Conservation (phyloP, 2,888 invertebrate genomes). For the Drosophila maculinotata region DNA sequence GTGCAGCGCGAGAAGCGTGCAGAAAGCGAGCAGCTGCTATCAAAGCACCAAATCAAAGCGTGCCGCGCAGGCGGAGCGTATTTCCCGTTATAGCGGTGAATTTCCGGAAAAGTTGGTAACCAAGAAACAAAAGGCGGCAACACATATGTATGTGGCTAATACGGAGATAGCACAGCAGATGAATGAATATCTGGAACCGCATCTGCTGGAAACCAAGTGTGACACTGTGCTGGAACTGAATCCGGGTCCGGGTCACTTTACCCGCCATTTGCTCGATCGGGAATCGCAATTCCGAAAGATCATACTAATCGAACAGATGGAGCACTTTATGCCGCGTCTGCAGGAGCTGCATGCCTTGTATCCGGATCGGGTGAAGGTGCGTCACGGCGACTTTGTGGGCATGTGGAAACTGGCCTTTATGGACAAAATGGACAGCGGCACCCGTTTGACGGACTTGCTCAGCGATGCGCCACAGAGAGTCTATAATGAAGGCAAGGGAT, state of each 20-base stretch:
- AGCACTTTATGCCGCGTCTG: constrained; percentile 86
- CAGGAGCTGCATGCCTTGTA: constrained; percentile 72
- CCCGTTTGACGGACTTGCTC: constrained; percentile 86
- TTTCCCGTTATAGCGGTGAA: constrained; percentile 62
- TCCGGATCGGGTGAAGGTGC: constrained; percentile 76
- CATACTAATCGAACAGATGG: constrained; percentile 87
- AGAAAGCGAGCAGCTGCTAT: constrained; percentile 8
- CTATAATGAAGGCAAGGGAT: constrained; percentile 86
- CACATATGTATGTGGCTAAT: constrained; percentile 78
- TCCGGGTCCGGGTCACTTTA: constrained; percentile 89
- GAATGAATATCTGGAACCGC: constrained; percentile 67
- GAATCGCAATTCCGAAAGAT: constrained; percentile 85
- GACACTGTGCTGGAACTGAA: constrained; percentile 87
- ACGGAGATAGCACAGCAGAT: constrained; percentile 71
- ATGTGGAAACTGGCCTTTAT: constrained; percentile 87
- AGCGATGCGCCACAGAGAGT: constrained; percentile 85
- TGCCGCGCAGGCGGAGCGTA: constrained; percentile 36
- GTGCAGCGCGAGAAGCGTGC: constrained; percentile 15
- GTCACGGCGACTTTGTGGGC: constrained; percentile 87
- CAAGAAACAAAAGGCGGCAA: constrained; percentile 77
- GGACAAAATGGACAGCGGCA: constrained; percentile 87
- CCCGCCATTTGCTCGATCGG: constrained; percentile 86
- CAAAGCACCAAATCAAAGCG: constrained; percentile 57
- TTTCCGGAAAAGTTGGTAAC: constrained; percentile 80
- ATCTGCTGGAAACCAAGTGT: constrained; percentile 56